phyloP scores from a whole-genome alignment of 2,797 vertebrate species.

The Tenualosa thibaudeaui region DNA sequence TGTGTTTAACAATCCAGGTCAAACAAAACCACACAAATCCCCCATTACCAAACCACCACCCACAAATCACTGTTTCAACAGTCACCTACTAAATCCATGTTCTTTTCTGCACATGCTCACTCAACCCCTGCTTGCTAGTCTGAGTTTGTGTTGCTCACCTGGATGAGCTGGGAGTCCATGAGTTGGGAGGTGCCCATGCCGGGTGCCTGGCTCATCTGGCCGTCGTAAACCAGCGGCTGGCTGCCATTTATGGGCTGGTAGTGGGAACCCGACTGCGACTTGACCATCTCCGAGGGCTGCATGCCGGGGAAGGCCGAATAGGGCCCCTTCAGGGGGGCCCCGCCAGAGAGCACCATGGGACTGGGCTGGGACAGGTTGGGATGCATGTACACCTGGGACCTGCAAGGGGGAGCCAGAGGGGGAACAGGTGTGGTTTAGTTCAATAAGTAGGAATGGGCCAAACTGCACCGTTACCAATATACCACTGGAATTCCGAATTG shows the following conservation, averaged over 20 bases:
- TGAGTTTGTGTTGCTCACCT: constrained; percentile 70
- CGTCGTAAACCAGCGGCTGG: constrained; percentile 92
- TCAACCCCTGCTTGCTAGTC: background rate
- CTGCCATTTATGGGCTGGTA: constrained; percentile 95
- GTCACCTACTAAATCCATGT: too few species aligned
- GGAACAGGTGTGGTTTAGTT: too few species aligned
- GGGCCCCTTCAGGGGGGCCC: constrained; percentile 88
- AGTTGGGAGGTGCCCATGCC: constrained; percentile 93
- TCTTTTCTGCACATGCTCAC: too few species aligned
- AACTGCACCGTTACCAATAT: too few species aligned
- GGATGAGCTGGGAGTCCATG: constrained; percentile 97
- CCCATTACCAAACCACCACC: too few species aligned
- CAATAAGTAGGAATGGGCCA: too few species aligned
- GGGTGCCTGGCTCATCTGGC: constrained; percentile 87
- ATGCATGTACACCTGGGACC: constrained; percentile 99
- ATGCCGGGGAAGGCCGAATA: constrained; percentile 95
- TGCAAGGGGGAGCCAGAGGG: constrained; percentile 51
- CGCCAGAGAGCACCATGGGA: constrained; percentile 93
- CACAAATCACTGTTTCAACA: too few species aligned
- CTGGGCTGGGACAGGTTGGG: constrained; percentile 94
- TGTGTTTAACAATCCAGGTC: too few species aligned
- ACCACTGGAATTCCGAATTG: too few species aligned
- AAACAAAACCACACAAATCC: too few species aligned
- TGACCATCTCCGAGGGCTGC: constrained; percentile 97
- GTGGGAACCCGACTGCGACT: constrained; percentile 90